Percentiles rank a stretch among this genome's conserved stretches.
These are phyloP conservation scores for Sycophila texana DNA, from an alignment of 2,888 invertebrate genomes.

Conservation along the genomic window DNA sequence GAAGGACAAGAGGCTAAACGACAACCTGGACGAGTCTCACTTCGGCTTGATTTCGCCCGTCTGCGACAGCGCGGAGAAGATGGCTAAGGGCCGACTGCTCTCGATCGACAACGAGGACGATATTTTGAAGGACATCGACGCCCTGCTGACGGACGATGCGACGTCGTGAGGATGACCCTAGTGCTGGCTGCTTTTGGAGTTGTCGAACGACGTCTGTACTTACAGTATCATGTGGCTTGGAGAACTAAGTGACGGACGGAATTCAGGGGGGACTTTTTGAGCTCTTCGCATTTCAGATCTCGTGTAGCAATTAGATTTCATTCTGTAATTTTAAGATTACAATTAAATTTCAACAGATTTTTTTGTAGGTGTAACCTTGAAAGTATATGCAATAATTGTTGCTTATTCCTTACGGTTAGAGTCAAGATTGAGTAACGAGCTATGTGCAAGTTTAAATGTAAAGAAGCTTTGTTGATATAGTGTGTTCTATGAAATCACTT, in stretches of 20 bases:
- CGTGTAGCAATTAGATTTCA: constrained; percentile 18
- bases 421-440: not conserved
- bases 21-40: constrained; percentile 51
- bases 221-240: not conserved
- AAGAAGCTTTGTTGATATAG: too few relatives aligned
- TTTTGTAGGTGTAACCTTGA: not conserved
- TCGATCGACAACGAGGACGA: constrained; percentile 66
- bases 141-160: constrained; percentile 66
- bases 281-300: constrained; percentile 20
- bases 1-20: constrained; percentile 26
- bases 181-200: too few relatives aligned
- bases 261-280: not conserved
- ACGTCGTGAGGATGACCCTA: constrained; percentile 15
- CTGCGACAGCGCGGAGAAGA: constrained; percentile 60
- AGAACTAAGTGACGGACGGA: not conserved
- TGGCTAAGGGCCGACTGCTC: constrained; percentile 62
- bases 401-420: constrained; percentile 11
- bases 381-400: constrained; percentile 35
- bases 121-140: constrained; percentile 71
- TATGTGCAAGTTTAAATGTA: not conserved
- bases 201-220: too few relatives aligned
- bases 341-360: constrained; percentile 9
- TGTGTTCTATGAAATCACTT: too few relatives aligned
- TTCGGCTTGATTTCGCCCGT: not conserved
- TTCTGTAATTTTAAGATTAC: constrained; percentile 7